These are phyloP conservation scores for Anoplius nigerrimus DNA, from an alignment of 2,888 invertebrate species.

Conservation along the genomic window DNA sequence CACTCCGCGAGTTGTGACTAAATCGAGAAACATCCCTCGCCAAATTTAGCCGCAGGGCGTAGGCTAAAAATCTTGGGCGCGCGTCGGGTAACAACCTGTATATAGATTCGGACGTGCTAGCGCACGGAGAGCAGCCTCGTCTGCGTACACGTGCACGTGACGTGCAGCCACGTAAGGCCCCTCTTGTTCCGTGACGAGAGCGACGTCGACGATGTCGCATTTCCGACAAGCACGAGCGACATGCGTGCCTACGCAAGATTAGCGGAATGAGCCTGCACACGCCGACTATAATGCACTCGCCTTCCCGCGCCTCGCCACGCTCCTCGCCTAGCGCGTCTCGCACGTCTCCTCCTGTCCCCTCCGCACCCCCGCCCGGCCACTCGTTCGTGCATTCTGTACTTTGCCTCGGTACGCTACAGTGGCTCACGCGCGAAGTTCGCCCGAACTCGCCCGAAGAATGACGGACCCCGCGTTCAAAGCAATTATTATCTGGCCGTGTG, in stretches of 20 bases:
- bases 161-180: slow-evolving; percentile 6
- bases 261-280: slow-evolving; percentile 49
- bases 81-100: too few relatives aligned
- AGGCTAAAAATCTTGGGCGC: too few relatives aligned
- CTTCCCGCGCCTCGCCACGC: background rate
- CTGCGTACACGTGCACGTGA: background rate
- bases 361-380: background rate
- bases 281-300: slow-evolving; percentile 25
- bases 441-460: slow-evolving; percentile 33
- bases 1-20: too few relatives aligned
- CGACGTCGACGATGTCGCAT: slow-evolving; percentile 57
- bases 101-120: too few relatives aligned
- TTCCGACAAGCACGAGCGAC: slow-evolving; percentile 55
- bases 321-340: slow-evolving; percentile 21
- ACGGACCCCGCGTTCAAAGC: slow-evolving; percentile 30
- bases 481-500: slow-evolving; percentile 42
- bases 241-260: slow-evolving; percentile 62
- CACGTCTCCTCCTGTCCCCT: background rate
- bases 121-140: background rate
- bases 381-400: too few relatives aligned
- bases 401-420: too few relatives aligned
- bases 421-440: too few relatives aligned
- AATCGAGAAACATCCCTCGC: too few relatives aligned
- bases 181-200: slow-evolving; percentile 51
- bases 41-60: too few relatives aligned